phyloP scores from a whole-genome alignment of 2,797 vertebrate genomes.

The Chelidonichthys spinosus region DNA sequence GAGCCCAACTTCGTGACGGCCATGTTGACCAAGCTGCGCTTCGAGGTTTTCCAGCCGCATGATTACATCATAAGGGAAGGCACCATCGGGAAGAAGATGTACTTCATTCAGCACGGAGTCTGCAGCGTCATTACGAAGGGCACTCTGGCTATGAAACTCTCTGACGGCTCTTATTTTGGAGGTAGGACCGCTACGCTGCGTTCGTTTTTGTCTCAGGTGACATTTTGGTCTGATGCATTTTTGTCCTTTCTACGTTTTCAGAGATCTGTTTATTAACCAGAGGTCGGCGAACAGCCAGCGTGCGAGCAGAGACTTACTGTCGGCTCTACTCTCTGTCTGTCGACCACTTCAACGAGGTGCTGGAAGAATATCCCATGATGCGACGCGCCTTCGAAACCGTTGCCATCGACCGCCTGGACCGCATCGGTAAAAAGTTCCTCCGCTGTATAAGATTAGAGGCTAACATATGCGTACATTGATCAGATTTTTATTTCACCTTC shows the following conservation, averaged over 20 bases:
- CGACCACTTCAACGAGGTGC: conserved; percentile 95
- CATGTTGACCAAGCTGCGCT: conserved; percentile 94
- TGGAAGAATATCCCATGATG: conserved; percentile 98
- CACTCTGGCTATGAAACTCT: conserved; percentile 94
- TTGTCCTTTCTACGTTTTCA: conserved; percentile 56
- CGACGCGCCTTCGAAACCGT: conserved; percentile 94
- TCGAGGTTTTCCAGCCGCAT: conserved; percentile 93
- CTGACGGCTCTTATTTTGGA: conserved; percentile 95
- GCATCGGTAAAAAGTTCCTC: conserved; percentile 85
- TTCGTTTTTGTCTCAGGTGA: background rate
- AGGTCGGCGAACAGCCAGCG: conserved; percentile 92
- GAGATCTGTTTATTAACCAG: conserved; percentile 94
- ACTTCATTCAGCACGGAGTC: conserved; percentile 96
- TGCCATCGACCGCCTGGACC: conserved; percentile 93
- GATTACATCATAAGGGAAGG: conserved; percentile 96
- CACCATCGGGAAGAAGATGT: conserved; percentile 97
- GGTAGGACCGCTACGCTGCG: conserved; percentile 75
- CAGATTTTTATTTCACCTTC: background rate
- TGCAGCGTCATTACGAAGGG: conserved; percentile 95
- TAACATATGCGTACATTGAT: background rate
- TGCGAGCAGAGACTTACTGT: conserved; percentile 93
- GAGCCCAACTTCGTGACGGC: conserved; percentile 96
- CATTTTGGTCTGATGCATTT: background rate
- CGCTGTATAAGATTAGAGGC: background rate
- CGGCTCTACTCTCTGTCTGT: conserved; percentile 93